phyloP scores from a whole-genome alignment of 2,888 invertebrate species.

The Cheilosia vernalis region DNA sequence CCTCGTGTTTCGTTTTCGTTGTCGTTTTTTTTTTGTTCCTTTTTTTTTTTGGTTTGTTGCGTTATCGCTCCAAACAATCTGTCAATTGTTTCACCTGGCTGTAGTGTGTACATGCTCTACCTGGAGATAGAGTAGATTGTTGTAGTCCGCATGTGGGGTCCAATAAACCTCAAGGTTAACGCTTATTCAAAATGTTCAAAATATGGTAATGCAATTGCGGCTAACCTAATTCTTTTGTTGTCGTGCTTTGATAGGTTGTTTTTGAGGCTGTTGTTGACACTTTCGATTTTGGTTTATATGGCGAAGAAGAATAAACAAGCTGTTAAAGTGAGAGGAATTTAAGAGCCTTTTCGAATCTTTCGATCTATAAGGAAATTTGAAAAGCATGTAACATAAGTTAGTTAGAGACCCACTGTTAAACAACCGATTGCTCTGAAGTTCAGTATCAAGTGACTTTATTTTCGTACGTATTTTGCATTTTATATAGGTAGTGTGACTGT shows the following conservation, averaged over 20 bases:
- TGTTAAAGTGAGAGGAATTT: background rate
- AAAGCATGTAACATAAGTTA: too few species aligned
- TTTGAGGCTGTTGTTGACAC: background rate
- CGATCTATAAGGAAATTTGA: too few species aligned
- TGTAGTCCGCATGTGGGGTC: slow-evolving; percentile 20
- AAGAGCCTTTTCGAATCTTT: background rate
- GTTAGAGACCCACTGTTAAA: too few species aligned
- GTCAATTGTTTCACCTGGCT: slow-evolving; percentile 23
- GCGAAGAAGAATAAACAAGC: background rate
- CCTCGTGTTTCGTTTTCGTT: background rate
- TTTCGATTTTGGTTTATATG: background rate
- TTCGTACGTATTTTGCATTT: too few species aligned
- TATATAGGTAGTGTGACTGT: too few species aligned
- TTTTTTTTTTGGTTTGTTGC: slow-evolving; percentile 1
- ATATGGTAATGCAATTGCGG: slow-evolving; percentile 55
- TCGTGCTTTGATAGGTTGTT: background rate
- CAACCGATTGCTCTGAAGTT: too few species aligned
- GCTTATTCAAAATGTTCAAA: slow-evolving; percentile 57
- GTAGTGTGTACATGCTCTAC: background rate
- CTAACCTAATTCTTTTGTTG: slow-evolving; percentile 58
- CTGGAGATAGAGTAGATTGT: slow-evolving; percentile 31
- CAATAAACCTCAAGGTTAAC: slow-evolving; percentile 57
- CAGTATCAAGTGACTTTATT: too few species aligned
- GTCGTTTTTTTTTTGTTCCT: background rate
- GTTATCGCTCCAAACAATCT: slow-evolving; percentile 44